Base-by-base conservation (phyloP, 2,113 vertebrate genomes). In the Callorhinus ursinus region DNA sequence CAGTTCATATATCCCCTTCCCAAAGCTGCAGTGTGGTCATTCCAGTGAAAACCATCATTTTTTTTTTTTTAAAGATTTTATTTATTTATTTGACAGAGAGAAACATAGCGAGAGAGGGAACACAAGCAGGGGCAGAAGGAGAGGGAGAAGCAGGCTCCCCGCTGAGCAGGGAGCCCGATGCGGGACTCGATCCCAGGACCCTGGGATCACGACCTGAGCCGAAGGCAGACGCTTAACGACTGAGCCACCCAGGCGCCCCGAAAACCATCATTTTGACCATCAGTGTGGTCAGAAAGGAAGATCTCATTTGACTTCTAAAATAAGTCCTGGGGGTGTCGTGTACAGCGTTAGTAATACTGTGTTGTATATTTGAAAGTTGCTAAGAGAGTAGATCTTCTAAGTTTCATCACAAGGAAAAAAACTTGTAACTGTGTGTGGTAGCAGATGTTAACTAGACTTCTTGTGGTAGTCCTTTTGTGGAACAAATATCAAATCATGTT, bases 251-350 rank as follows among this genome's bases (percentile, higher is more conserved):
- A n/a, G n/a, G n/a, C n/a, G n/a, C n/a, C n/a, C n/a, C n/a, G 1
- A 36, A 69, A 69, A n/a, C n/a, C 33, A 36, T 69, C 67, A 21
- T 69, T 69, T n/a, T 69, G 67, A 69, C 33, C 33, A 21, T 69
- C 63, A 76, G 42, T 57, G 83, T 46, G 22, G 18, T 92, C 22
- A 65, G 1, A 90, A 88, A 39, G 12, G 76, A 33, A 55, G 19
- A 4, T 49, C 39, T 55, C 5, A 8, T 49, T 76, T 46, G 22
- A 12, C 4, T 8, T 24, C 31, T 3, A 46, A 49, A 55, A 28
- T 8, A 24, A 21, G 46, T 19, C 21, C 1, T 72, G 86, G 42
- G 5, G 33, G 21, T 1, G 33, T 36, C 1, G 1, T 1, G 22
- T 12, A 26, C 31, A 28, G 46, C 57, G 59, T 53, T 22, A 28